A percentile compares a stretch with the other conserved stretches of the same genome.
phyloP scores from a whole-genome alignment of 1,140 invertebrate species.

The Wiebesia pumilae region DNA sequence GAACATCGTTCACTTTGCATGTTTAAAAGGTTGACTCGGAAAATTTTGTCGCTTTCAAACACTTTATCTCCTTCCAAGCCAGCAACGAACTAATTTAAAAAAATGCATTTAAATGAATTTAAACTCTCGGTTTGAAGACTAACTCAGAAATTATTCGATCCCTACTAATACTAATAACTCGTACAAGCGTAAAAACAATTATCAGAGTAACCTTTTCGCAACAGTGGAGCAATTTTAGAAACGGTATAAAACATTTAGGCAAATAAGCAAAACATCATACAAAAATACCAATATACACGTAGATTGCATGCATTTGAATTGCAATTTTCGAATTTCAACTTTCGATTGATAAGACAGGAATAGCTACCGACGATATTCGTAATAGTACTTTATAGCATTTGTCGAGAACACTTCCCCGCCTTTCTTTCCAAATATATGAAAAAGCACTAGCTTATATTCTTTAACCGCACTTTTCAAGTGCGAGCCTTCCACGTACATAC shows the following conservation, averaged over 20 bases:
- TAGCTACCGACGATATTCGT: not conserved
- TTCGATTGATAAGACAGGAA: constrained; percentile 2
- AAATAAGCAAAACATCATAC: constrained; percentile 18
- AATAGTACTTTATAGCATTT: not conserved
- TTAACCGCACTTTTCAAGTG: constrained; percentile 23
- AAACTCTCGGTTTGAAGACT: no score
- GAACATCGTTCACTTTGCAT: not conserved
- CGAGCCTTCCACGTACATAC: constrained; percentile 33
- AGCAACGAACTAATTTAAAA: constrained; percentile 17
- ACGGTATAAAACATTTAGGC: constrained; percentile 9
- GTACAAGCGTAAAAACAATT: not conserved
- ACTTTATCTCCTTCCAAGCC: not conserved
- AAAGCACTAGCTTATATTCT: constrained; percentile 36
- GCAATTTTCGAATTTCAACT: constrained; percentile 32
- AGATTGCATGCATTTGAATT: constrained; percentile 43
- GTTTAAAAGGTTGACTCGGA: not conserved
- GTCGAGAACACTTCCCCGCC: not conserved
- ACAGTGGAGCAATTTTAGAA: not conserved
- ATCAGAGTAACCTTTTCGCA: constrained; percentile 8
- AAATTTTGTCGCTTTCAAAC: not conserved
- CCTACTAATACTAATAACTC: not conserved
- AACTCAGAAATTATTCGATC: not conserved
- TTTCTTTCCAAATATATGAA: constrained; percentile 16
- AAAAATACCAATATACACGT: constrained; percentile 25
- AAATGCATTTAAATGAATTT: no score